A percentile compares a stretch with the other conserved stretches of the same genome.
Conservation (phyloP, 2,113 vertebrate species). For the Candoia aspera region DNA sequence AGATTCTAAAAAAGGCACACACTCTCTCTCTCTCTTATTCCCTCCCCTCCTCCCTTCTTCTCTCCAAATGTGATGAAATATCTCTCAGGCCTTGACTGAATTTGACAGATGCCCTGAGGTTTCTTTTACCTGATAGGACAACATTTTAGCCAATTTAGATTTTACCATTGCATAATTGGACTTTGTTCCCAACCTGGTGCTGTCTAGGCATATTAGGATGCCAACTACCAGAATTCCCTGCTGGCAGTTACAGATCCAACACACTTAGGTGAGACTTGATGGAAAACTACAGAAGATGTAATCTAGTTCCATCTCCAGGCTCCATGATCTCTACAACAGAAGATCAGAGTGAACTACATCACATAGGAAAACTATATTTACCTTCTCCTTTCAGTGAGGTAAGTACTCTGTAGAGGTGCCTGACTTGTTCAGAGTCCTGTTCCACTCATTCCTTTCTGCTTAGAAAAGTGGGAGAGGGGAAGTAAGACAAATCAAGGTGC, state of each 20-base stretch:
- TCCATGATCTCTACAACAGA: background rate
- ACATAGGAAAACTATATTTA: background rate
- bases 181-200: too few relatives aligned
- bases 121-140: background rate
- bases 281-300: background rate
- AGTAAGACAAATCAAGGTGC: background rate
- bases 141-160: background rate
- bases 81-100: background rate
- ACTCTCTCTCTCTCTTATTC: background rate
- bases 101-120: background rate
- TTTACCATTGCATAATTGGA: background rate
- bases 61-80: background rate
- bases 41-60: too few relatives aligned
- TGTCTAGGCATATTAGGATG: too few relatives aligned
- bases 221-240: too few relatives aligned
- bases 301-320: too few relatives aligned
- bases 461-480: background rate
- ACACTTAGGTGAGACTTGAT: too few relatives aligned
- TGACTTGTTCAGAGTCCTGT: background rate
- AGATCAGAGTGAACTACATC: background rate
- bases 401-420: background rate
- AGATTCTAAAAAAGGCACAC: background rate
- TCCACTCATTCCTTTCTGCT: conserved; percentile 12
- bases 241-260: too few relatives aligned
- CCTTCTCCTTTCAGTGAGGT: too few relatives aligned